Base-by-base conservation (phyloP, 2,888 invertebrate species). In the Xestia xanthographa region DNA sequence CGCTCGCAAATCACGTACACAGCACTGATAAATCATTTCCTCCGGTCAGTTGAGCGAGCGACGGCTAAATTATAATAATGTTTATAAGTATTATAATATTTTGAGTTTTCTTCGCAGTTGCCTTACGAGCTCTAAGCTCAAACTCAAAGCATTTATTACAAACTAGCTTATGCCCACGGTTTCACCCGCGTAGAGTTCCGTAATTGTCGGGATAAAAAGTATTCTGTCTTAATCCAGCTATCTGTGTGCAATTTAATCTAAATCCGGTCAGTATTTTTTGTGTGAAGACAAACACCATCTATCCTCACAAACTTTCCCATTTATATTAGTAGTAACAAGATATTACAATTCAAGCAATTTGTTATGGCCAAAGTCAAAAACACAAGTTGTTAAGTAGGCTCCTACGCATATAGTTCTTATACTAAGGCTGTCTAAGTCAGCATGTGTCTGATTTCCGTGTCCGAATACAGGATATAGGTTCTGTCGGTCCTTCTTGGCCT, bases 1-100 rank as follows among this genome's bases (percentile, higher is more conserved):
- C 84, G 91, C 92, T 93, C 92, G 94, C 96, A 95, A 96, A 95
- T 95, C 96, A 95, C 93, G 92, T 90, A 89, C 89, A 80, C 83
- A 77, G 87, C 84, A 86, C 92, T 94, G 95, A 95, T 96, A 95
- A 95, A 95, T 95, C 92, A 95, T 95, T 95, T 95, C 95, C 95
- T 93, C 66, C 80, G 87, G 87, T 80, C 83, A 86, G 81, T 88
- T 84, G 83, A 83, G 77, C 77, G 80, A 81, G 80, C 43, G 80
- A 84, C 62, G 78, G 72, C 82, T 79, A 84, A 79, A 84, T 86
- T 87, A 80, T 87, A 79, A 77, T 84, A 80, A 80, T 86, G 72
- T 77, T 77, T 79, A 79, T 71, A 84, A 56, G 56, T 76, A 65
- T 20, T 76, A 67, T 38, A 66, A 72, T 68, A 60, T 65, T 62